These are phyloP conservation scores for Pagetopsis macropterus DNA, from an alignment of 2,797 vertebrate species.

Conservation along the genomic window DNA sequence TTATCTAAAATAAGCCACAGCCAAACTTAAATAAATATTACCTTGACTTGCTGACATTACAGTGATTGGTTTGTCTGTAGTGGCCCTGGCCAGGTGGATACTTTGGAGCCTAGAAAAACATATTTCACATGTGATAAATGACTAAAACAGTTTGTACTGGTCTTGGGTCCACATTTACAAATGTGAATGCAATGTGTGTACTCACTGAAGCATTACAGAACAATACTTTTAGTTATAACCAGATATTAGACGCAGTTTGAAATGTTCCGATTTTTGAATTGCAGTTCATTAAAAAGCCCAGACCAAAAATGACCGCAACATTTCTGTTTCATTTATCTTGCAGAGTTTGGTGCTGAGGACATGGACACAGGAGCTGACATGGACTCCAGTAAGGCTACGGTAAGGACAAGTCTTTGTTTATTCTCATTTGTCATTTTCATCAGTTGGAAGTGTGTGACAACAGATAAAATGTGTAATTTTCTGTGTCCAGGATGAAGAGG, in stretches of 20 bases:
- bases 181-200: background rate
- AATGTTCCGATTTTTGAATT: background rate
- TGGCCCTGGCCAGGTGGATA: background rate
- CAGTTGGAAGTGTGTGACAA: background rate
- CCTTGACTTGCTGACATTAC: background rate
- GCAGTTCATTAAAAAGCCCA: background rate
- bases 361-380: slow-evolving; percentile 76
- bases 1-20: background rate
- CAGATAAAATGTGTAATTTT: background rate
- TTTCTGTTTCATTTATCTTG: slow-evolving; percentile 15
- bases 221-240: background rate
- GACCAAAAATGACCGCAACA: background rate
- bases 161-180: background rate
- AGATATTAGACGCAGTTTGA: background rate
- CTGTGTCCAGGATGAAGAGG: slow-evolving; percentile 88
- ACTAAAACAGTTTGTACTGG: background rate
- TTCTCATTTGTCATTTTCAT: background rate
- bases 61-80: background rate
- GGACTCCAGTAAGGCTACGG: slow-evolving; percentile 74
- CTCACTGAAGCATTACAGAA: background rate
- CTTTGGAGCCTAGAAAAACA: background rate
- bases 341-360: slow-evolving; percentile 75
- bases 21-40: slow-evolving; percentile 8
- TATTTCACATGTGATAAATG: background rate
- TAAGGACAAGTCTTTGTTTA: slow-evolving; percentile 23